Evolutionary conservation across 2,888 invertebrate genomes (phyloP), one percentile per base, ranked within the genome.

Genomic region (Temnothorax ravouxi): DNA sequence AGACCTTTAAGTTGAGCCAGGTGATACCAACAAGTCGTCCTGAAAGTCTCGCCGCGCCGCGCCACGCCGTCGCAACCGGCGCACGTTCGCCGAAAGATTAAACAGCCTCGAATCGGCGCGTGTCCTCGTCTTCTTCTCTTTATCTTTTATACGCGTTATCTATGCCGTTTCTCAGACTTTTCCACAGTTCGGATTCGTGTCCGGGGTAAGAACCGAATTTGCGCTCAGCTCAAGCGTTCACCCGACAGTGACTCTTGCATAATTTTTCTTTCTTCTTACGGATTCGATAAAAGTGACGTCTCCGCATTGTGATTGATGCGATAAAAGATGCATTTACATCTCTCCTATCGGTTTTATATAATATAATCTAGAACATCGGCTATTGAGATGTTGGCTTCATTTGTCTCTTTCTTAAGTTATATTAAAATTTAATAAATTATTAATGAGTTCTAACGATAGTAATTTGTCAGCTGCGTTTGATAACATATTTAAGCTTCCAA

Each of bases 81-180:
- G 89, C 88, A 91, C 91, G 91, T 91, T 82, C 84, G 62, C 83
- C 38, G 25, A 75, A 83, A 84, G 91, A 84, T 87, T 87, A 90
- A 84, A 72, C 83, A 82, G 76, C 67, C 84, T 54, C 82, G 76
- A 84, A 87, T 84, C 84, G 69, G 61, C 72, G 75, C 81, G n/a
- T 75, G 41, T 67, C 29, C 69, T 62, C 72, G 25, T 66, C 25
- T 15, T 86, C 66, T 61, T 75, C 71, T 79, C 81, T 67, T 76
- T 61, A 76, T 64, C 71, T 61, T 76, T 47, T 41, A 61, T 59
- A 47, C 79, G 44, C 34, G 47, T 47, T 56, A 59, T 56, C 56
- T 44, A 34, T 76, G 81, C 82, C 62, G 62, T 82, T 71, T 62
- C 34, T 64, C 67, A 44, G 21, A 76, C 67, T 41, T 64, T 67